Base-by-base conservation (phyloP, 2,113 vertebrate genomes). In the Capreolus pygargus region DNA sequence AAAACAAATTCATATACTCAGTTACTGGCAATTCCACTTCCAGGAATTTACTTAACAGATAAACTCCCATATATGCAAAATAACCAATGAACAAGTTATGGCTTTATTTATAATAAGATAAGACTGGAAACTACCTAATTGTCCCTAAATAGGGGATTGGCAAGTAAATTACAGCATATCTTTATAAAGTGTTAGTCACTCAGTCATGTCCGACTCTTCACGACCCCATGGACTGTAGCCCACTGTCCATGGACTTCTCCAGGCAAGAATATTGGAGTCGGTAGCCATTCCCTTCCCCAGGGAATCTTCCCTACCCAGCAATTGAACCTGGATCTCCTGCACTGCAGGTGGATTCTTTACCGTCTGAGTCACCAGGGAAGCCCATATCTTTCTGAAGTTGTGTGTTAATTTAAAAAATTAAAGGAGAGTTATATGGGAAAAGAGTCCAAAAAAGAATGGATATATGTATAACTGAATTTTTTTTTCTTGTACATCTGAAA, bases 101-200 rank as follows among this genome's bases (percentile, higher is more conserved):
- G n/a, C 19, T 88, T 91, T 88, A 61, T 60, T 52, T 85, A 15
- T 96, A 74, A 78, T 21, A 95, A 30, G 39, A 86, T 74, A 91
- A 36, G 43, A 86, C 30, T 92, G 76, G 92, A 95, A 95, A 95
- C 89, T 57, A 90, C 47, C 57, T 89, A 92, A 82, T 67, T 78
- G 61, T 96, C 94, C 5, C 2, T 39, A 60, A 89, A 88, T 9
- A 84, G 28, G n/a, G 27, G 43, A 61, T 30, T 45, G 67, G 23
- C 78, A 91, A 93, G 47, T 70, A 70, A 95, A 90, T 85, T 60
- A 87, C 61, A 28, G 36, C 21, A 15, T 39, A 7, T 43, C 84
- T 30, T 92, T 87, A 90, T 61, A 70, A 95, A 76, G 6, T 43
- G 23, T 76, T 76, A 76, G 70, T 74, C 23, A 74, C 36, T 74